phyloP scores from a whole-genome alignment of 1,140 invertebrate genomes.

The Philopotamus ludificatus region DNA sequence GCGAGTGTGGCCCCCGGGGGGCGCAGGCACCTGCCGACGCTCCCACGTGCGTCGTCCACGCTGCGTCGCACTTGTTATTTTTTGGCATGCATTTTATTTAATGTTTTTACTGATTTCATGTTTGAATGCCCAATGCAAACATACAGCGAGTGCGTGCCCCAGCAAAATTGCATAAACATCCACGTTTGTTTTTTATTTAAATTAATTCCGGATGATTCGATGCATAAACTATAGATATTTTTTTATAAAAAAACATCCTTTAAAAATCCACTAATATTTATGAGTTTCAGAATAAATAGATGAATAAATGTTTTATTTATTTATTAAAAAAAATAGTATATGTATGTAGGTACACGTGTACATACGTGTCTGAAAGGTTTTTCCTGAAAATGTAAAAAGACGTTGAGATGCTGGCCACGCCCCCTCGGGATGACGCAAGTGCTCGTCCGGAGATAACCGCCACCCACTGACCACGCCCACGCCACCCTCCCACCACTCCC shows the following conservation, averaged over 20 bases:
- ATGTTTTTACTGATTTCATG: constrained; percentile 36
- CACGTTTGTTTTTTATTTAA: no score
- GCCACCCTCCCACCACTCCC: neutral
- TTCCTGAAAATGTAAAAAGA: constrained; percentile 34
- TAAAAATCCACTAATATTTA: no score
- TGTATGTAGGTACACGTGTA: constrained; percentile 6
- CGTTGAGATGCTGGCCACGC: constrained; percentile 17
- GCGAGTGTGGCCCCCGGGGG: neutral
- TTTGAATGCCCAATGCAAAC: constrained; percentile 22
- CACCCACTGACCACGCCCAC: constrained; percentile 32
- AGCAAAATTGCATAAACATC: no score
- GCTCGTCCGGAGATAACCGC: constrained; percentile 16
- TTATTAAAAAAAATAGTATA: no score
- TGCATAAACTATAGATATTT: no score
- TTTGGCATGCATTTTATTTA: constrained; percentile 23
- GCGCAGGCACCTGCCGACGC: neutral
- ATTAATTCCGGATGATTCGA: no score
- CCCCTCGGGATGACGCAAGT: constrained; percentile 14
- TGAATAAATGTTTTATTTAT: no score
- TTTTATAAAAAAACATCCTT: no score
- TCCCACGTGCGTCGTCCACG: constrained; percentile 29
- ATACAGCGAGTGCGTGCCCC: neutral
- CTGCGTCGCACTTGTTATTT: constrained; percentile 37
- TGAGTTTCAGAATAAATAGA: no score
- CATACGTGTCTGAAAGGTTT: neutral